Conservation (phyloP, 2,888 invertebrate species). For the Polylopha cassiicola region DNA sequence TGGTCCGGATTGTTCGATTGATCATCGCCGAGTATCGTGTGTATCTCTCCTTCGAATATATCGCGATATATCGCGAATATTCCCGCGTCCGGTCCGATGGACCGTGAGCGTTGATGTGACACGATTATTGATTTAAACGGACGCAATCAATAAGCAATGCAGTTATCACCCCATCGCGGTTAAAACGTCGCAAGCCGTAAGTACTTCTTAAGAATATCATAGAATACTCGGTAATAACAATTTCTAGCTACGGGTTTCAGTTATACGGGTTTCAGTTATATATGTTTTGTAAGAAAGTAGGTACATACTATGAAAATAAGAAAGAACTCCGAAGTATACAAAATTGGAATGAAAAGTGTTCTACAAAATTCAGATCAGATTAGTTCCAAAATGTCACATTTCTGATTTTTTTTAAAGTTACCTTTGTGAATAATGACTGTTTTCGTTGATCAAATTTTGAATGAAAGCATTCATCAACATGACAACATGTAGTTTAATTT, state of each 20-base stretch:
- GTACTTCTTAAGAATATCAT: too few species aligned
- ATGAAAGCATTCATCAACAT: constrained; percentile 34
- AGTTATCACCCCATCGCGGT: constrained; percentile 43
- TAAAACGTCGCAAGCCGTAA: constrained; percentile 40
- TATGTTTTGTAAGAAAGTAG: too few species aligned
- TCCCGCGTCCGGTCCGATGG: constrained; percentile 44
- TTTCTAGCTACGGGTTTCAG: too few species aligned
- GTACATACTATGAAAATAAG: too few species aligned
- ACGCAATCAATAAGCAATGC: constrained; percentile 59
- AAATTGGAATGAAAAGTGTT: too few species aligned
- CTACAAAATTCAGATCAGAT: too few species aligned
- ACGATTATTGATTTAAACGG: constrained; percentile 65
- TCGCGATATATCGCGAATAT: constrained; percentile 44
- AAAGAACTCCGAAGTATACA: too few species aligned
- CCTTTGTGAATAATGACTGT: constrained; percentile 11
- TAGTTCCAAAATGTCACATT: too few species aligned
- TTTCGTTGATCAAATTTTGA: constrained; percentile 8
- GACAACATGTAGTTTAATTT: constrained; percentile 36
- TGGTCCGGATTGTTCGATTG: constrained; percentile 33
- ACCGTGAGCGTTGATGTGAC: constrained; percentile 53
- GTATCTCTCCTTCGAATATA: constrained; percentile 23
- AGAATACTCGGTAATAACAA: too few species aligned
- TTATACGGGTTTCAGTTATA: too few species aligned
- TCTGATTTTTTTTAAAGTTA: constrained; percentile 19
- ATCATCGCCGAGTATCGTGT: constrained; percentile 43